These are phyloP conservation scores for Diplolepis rosae DNA, from an alignment of 2,888 invertebrate species.

Conservation along the genomic window DNA sequence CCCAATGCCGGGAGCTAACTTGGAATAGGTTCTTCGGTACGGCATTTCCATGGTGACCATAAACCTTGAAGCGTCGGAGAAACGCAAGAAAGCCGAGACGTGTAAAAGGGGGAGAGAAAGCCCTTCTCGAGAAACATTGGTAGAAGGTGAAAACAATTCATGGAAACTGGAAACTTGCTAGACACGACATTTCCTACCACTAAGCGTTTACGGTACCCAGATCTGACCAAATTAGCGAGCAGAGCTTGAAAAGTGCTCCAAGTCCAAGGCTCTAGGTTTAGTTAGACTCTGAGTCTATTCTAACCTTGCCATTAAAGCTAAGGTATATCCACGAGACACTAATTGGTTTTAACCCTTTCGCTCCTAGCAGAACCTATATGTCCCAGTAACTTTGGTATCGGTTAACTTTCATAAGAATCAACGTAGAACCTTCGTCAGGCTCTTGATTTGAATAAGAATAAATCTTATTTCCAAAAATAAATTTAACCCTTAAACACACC, in stretches of 20 bases:
- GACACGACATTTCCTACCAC: constrained; percentile 66
- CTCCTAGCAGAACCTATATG: no score
- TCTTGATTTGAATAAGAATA: no score
- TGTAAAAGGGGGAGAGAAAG: constrained; percentile 27
- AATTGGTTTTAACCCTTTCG: no score
- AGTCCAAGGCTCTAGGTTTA: not conserved
- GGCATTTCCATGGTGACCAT: constrained; percentile 22
- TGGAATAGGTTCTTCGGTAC: constrained; percentile 33
- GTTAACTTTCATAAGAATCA: no score
- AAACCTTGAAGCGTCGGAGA: constrained; percentile 25
- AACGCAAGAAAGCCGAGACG: constrained; percentile 34
- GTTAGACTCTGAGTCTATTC: not conserved
- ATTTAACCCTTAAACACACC: no score
- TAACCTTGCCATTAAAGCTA: not conserved
- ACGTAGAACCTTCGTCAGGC: no score
- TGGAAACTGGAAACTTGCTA: constrained; percentile 60
- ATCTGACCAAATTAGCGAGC: not conserved
- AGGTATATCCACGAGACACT: not conserved
- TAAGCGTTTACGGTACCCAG: constrained; percentile 38
- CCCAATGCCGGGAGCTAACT: constrained; percentile 49
- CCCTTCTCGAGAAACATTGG: constrained; percentile 18
- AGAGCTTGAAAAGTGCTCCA: not conserved
- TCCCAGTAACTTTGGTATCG: no score
- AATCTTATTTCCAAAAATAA: no score
- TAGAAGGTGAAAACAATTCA: constrained; percentile 22